phyloP scores from a whole-genome alignment of 2,888 invertebrate genomes.

The Eutolmus rufibarbis region DNA sequence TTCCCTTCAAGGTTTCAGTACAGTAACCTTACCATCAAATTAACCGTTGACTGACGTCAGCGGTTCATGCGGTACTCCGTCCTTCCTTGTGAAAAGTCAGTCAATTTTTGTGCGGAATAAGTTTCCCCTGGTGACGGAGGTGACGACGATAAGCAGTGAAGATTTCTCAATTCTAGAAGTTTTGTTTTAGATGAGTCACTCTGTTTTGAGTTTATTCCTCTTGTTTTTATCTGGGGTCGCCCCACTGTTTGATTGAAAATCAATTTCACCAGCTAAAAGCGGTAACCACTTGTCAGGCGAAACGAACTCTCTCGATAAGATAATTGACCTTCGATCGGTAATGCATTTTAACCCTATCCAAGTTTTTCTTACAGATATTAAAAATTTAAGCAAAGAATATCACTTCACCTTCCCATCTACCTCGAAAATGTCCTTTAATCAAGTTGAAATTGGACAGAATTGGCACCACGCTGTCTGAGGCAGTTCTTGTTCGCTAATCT shows the following conservation, averaged over 20 bases:
- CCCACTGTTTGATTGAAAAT: neutral
- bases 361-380: neutral
- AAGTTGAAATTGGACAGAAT: no score
- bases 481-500: no score
- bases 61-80: neutral
- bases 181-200: neutral
- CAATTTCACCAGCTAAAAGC: neutral
- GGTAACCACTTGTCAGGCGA: neutral
- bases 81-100: neutral
- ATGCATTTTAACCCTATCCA: neutral
- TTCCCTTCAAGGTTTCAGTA: neutral
- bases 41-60: neutral
- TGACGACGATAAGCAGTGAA: neutral
- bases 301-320: neutral
- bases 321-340: neutral
- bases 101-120: neutral
- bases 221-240: neutral
- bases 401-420: no score
- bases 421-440: no score
- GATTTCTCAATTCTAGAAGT: neutral
- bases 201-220: neutral
- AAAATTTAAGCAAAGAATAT: no score
- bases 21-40: neutral
- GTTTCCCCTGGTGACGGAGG: neutral
- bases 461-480: no score